These are phyloP conservation scores for Anticlea derivata DNA, from an alignment of 2,888 invertebrate genomes.

Conservation along the genomic window DNA sequence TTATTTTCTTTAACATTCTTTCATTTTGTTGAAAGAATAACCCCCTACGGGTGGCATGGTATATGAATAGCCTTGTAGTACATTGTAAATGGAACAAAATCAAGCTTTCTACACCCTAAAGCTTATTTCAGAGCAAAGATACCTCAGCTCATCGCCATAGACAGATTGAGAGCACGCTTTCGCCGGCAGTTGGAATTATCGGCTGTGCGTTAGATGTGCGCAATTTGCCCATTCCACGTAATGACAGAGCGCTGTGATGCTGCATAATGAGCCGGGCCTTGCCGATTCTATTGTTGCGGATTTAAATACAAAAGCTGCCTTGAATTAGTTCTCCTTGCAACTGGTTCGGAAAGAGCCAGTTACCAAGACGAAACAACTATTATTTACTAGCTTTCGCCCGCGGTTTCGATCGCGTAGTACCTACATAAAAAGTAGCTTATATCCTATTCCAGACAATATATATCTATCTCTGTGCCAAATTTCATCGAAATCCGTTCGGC, in stretches of 20 bases:
- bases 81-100: background rate
- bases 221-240: conserved; percentile 82
- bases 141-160: conserved; percentile 62
- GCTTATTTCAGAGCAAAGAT: conserved; percentile 22
- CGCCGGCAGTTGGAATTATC: conserved; percentile 64
- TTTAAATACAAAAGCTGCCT: conserved; percentile 29
- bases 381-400: too few relatives aligned
- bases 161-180: conserved; percentile 66
- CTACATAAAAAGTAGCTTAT: too few relatives aligned
- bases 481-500: too few relatives aligned
- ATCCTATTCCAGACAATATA: too few relatives aligned
- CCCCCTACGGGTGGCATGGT: too few relatives aligned
- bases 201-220: conserved; percentile 76
- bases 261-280: conserved; percentile 79
- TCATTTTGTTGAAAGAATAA: too few relatives aligned
- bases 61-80: background rate
- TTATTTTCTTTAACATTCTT: too few relatives aligned
- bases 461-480: too few relatives aligned
- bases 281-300: conserved; percentile 57
- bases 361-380: background rate
- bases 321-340: conserved; percentile 6
- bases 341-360: conserved; percentile 4
- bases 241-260: conserved; percentile 77
- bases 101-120: background rate
- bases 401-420: too few relatives aligned